phyloP scores from a whole-genome alignment of 1,140 invertebrate species.

The Manduca sexta region DNA sequence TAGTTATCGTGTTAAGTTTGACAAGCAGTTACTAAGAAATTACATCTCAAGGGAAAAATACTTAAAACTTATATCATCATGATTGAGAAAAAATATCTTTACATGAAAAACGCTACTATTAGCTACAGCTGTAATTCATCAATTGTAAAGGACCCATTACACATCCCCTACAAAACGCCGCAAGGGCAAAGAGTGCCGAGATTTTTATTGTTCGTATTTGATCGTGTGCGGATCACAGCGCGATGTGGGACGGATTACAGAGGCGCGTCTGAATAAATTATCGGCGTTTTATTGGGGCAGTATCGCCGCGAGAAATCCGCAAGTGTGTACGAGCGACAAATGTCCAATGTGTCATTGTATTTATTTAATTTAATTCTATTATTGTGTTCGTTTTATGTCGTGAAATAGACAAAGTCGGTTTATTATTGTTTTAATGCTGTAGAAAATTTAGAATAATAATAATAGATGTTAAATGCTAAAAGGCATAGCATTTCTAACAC shows the following conservation, averaged over 20 bases:
- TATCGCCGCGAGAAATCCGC: not conserved
- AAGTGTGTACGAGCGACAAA: not conserved
- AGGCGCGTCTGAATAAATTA: conserved; percentile 52
- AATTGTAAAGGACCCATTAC: conserved; percentile 17
- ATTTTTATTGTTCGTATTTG: conserved; percentile 59
- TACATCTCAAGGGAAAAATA: too few relatives aligned
- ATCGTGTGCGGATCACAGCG: conserved; percentile 39
- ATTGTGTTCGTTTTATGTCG: too few relatives aligned
- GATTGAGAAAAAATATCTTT: too few relatives aligned
- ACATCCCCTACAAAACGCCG: conserved; percentile 13
- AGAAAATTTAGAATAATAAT: too few relatives aligned
- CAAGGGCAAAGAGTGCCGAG: conserved; percentile 35
- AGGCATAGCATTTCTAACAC: too few relatives aligned
- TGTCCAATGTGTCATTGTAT: not conserved
- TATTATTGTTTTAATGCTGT: not conserved
- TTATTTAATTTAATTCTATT: not conserved
- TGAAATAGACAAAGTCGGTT: not conserved
- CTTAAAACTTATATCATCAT: too few relatives aligned
- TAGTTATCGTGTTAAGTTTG: too few relatives aligned
- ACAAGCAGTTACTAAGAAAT: too few relatives aligned
- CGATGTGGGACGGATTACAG: conserved; percentile 44
- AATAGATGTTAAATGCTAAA: too few relatives aligned
- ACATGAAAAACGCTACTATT: too few relatives aligned
- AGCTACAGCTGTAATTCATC: not conserved
- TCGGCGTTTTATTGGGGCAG: conserved; percentile 44